Evolutionary conservation across 2,888 invertebrate genomes (phyloP).

Genomic region (Leistus spinibarbis): DNA sequence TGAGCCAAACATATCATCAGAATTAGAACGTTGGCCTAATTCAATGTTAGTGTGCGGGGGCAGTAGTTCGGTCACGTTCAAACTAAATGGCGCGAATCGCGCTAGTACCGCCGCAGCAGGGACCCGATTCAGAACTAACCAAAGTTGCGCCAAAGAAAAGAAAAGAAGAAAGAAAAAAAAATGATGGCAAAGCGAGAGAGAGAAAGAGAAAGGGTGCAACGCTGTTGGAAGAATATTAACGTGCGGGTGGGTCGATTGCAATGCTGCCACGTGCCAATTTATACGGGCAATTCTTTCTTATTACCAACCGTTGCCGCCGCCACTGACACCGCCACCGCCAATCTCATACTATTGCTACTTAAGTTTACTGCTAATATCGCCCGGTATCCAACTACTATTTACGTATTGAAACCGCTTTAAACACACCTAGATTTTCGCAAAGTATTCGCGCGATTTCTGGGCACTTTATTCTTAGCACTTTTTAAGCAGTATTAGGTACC

Average conservation of each 20-base stretch:
- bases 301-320: not conserved
- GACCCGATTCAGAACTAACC: slow-evolving; percentile 35
- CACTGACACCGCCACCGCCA: not conserved
- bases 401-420: not conserved
- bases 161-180: not conserved
- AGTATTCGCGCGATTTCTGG: too few species aligned
- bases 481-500: too few species aligned
- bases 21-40: not conserved
- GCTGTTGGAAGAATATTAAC: not conserved
- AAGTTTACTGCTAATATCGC: slow-evolving; percentile 4
- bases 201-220: too few species aligned
- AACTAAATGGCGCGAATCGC: slow-evolving; percentile 36
- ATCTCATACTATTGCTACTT: not conserved
- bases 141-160: slow-evolving; percentile 5
- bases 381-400: slow-evolving; percentile 1
- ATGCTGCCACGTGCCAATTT: not conserved
- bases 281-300: slow-evolving; percentile 1
- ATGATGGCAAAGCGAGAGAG: not conserved
- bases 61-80: slow-evolving; percentile 29
- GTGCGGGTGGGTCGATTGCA: not conserved
- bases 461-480: too few species aligned
- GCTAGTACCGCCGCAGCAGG: slow-evolving; percentile 5
- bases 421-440: too few species aligned
- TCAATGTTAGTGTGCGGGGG: not conserved
- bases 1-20: too few species aligned